Conservation (phyloP, 2,797 vertebrate species). For the Siniperca obscura region DNA sequence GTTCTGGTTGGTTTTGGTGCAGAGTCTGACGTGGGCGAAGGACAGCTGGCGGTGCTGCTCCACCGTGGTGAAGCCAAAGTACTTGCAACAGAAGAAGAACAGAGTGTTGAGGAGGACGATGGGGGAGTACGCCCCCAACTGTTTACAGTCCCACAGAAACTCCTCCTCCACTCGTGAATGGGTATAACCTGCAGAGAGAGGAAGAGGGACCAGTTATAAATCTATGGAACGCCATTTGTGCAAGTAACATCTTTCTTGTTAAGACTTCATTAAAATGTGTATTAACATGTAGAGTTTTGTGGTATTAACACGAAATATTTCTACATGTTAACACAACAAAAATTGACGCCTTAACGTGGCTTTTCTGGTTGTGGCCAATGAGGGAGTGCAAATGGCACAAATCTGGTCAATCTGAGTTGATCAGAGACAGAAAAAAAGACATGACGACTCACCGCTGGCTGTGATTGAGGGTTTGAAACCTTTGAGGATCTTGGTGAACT, state of each 20-base stretch:
- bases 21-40: conserved; percentile 92
- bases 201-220: no score
- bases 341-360: no score
- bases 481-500: conserved; percentile 91
- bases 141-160: conserved; percentile 96
- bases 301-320: no score
- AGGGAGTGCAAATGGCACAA: no score
- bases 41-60: conserved; percentile 94
- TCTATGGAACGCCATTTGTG: no score
- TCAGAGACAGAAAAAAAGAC: neutral
- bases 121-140: conserved; percentile 95
- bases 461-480: conserved; percentile 90
- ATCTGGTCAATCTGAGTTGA: rapidly evolving
- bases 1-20: conserved; percentile 87
- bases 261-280: no score
- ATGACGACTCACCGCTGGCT: conserved; percentile 86
- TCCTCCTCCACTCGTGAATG: conserved; percentile 95
- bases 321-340: no score
- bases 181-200: conserved; percentile 85
- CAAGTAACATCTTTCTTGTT: no score
- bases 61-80: conserved; percentile 92
- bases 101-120: conserved; percentile 97
- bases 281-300: no score
- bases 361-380: no score
- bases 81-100: conserved; percentile 97